These are phyloP conservation scores for Ischnura elegans DNA, from an alignment of 2,888 invertebrate genomes.

Conservation along the genomic window DNA sequence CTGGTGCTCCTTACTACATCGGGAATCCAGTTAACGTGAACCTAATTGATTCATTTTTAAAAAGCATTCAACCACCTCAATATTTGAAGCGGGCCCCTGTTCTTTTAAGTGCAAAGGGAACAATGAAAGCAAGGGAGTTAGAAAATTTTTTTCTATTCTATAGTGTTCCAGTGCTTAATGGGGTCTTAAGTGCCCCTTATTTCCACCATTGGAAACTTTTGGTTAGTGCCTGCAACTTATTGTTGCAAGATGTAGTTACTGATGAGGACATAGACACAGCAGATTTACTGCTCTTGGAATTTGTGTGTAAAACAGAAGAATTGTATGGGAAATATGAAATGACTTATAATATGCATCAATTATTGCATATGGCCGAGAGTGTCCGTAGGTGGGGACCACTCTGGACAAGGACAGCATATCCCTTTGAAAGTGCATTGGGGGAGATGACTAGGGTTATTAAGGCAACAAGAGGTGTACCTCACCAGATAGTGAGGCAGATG, in stretches of 20 bases:
- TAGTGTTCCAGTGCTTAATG: neutral
- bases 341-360: slow-evolving; percentile 72
- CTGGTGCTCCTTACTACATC: neutral
- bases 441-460: neutral
- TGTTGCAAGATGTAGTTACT: slow-evolving; percentile 70
- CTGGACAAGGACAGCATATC: slow-evolving; percentile 72
- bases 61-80: neutral
- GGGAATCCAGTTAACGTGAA: neutral
- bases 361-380: slow-evolving; percentile 71
- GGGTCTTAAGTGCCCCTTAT: slow-evolving; percentile 70
- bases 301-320: slow-evolving; percentile 70
- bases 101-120: neutral
- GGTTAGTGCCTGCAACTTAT: slow-evolving; percentile 70
- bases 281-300: slow-evolving; percentile 70
- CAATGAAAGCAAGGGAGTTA: neutral
- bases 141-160: neutral
- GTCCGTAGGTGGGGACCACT: slow-evolving; percentile 73
- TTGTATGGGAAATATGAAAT: slow-evolving; percentile 71
- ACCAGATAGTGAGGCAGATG: neutral
- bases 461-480: neutral
- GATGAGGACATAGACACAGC: slow-evolving; percentile 69
- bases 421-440: slow-evolving; percentile 70
- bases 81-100: neutral
- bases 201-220: slow-evolving; percentile 72
- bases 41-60: neutral